Conservation (phyloP, 1,140 invertebrate genomes). For the Danaus plexippus region DNA sequence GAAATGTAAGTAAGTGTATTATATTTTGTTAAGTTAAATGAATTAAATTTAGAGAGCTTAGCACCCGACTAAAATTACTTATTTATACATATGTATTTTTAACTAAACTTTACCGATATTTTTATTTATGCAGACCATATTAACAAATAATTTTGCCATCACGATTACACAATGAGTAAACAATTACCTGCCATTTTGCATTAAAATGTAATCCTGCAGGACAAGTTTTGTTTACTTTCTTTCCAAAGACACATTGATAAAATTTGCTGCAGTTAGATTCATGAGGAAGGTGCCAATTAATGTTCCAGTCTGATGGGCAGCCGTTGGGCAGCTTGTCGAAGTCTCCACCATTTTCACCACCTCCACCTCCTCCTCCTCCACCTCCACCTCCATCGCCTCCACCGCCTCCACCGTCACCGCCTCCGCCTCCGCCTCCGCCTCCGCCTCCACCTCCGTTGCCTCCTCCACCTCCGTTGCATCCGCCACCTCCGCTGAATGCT, state of each 20-base stretch:
- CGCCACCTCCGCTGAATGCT: background rate
- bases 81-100: background rate
- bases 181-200: slow-evolving; percentile 5
- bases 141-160: background rate
- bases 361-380: too few species aligned
- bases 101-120: background rate
- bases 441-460: too few species aligned
- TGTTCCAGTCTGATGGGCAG: slow-evolving; percentile 17
- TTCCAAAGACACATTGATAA: slow-evolving; percentile 18
- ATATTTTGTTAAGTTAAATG: background rate
- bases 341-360: too few species aligned
- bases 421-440: too few species aligned
- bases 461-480: too few species aligned
- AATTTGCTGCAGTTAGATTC: slow-evolving; percentile 22
- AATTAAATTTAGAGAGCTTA: too few species aligned
- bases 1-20: slow-evolving; percentile 4
- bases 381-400: too few species aligned
- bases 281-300: slow-evolving; percentile 20
- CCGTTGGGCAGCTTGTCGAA: slow-evolving; percentile 9
- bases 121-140: background rate
- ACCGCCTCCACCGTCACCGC: too few species aligned
- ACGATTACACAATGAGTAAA: background rate
- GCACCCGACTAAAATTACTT: too few species aligned
- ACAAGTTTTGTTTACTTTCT: slow-evolving; percentile 6
- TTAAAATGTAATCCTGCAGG: slow-evolving; percentile 12